Evolutionary conservation across 2,888 invertebrate species (phyloP), one percentile per base, ranked within the genome.

Genomic region (Ennomos erosarius): DNA sequence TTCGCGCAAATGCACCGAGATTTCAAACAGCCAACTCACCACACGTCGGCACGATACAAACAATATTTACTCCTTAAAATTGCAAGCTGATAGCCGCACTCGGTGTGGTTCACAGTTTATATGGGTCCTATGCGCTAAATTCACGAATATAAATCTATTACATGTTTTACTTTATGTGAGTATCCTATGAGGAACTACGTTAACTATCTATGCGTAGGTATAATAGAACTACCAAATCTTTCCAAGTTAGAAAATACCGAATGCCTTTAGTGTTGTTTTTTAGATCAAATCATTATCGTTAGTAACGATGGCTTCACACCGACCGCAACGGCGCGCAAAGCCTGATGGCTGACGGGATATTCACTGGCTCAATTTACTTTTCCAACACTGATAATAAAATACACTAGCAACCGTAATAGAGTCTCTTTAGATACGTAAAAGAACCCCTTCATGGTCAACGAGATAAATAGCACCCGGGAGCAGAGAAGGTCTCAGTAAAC

Each of bases 351-450:
- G 83, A 84, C 81, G 81, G 75, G 74, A 79, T 78, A 70, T 76
- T 73, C 72, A 75, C 76, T 80, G 77, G 38, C 55, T 51, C 84
- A 83, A 85, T 85, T 83, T 82, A 84, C 79, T 78, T 76, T 74
- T 70, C 69, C 70, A 67, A 67, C 70, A 66, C 62, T 73, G 79
- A 81, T 82, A 60, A 43, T 26, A 6, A 26, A 26, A 26, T 55
- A 43, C 36, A 34, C 42, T 79, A 78, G 71, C 73, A 55, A 60
- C 43, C 36, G 5, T 43, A 47, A 47, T 38, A 39, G 11, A 43
- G 43, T 26, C 59, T 12, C 47, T 48, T 10, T 1, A 51, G 38
- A 51, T 55, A 39, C 57, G 55, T 50, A 55, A 65, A 69, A 43
- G 35, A 39, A 43, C 59, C 47, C 59, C 55, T 50, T 51, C 37